Conservation (phyloP, 2,797 vertebrate genomes). For the Argyrosomus regius region DNA sequence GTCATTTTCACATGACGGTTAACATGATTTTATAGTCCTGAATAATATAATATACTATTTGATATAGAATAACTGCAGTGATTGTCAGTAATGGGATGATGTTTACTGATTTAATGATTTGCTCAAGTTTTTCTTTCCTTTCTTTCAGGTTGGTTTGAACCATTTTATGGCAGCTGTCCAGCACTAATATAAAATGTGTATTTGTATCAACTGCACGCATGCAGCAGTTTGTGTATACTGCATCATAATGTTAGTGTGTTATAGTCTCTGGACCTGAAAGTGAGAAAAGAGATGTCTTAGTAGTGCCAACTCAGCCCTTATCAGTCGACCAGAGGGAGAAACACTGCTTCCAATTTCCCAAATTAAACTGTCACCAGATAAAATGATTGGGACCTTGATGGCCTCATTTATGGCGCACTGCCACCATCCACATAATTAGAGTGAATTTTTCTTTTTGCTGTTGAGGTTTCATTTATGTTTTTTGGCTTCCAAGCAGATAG, state of each 20-base stretch:
- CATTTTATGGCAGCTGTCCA: conserved; percentile 14
- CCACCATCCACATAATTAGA: conserved; percentile 53
- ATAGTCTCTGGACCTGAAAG: conserved; percentile 7
- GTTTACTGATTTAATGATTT: neutral
- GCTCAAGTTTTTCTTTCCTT: neutral
- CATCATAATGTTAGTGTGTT: neutral
- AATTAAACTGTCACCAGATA: conserved; percentile 65
- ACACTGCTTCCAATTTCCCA: conserved; percentile 58
- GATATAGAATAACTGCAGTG: neutral
- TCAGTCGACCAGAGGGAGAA: conserved; percentile 32
- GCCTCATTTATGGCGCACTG: conserved; percentile 38
- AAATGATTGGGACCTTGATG: conserved; percentile 60
- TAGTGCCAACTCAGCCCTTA: conserved; percentile 30
- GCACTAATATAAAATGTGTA: neutral
- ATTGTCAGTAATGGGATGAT: neutral
- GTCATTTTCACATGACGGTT: neutral
- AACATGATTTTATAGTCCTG: conserved; percentile 5
- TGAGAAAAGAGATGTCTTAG: conserved; percentile 17
- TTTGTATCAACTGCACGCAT: neutral
- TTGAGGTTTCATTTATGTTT: conserved; percentile 40
- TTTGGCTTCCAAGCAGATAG: conserved; percentile 9
- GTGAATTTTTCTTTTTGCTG: conserved; percentile 30
- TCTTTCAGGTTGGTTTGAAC: conserved; percentile 18
- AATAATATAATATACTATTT: conserved; percentile 1
- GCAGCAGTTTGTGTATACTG: conserved; percentile 2